These are phyloP conservation scores for Blomia tropicalis DNA, from an alignment of 2,888 invertebrate genomes.

Conservation along the genomic window DNA sequence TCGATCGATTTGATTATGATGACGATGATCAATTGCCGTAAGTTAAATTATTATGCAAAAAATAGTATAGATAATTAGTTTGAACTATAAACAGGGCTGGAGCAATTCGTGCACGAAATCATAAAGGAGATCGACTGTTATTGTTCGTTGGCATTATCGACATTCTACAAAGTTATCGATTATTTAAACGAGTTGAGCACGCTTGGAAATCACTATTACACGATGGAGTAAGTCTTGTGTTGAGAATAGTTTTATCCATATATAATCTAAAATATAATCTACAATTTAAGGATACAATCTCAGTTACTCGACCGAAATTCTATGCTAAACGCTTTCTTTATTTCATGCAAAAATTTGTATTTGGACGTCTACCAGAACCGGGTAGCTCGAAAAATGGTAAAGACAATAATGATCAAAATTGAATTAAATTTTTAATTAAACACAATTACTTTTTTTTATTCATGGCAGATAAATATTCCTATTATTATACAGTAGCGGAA, in stretches of 20 bases:
- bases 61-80: neutral
- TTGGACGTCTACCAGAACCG: constrained; percentile 28
- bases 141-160: constrained; percentile 39
- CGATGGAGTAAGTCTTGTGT: constrained; percentile 33
- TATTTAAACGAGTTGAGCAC: constrained; percentile 40
- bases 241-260: neutral
- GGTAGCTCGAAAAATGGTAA: neutral
- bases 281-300: constrained; percentile 38
- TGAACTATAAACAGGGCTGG: constrained; percentile 32
- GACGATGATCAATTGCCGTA: constrained; percentile 88
- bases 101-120: constrained; percentile 38
- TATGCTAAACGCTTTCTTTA: constrained; percentile 40
- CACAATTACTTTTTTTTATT: neutral
- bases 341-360: constrained; percentile 38
- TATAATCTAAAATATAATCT: neutral
- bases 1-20: neutral
- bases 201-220: constrained; percentile 38
- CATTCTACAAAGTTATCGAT: constrained; percentile 38
- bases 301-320: constrained; percentile 41
- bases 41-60: constrained; percentile 41
- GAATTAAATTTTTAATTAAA: neutral
- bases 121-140: constrained; percentile 37
- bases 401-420: neutral
- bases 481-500: neutral
- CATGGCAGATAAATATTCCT: neutral